These are phyloP conservation scores for Anas capensis DNA, from an alignment of 2,797 vertebrate genomes.

Conservation along the genomic window DNA sequence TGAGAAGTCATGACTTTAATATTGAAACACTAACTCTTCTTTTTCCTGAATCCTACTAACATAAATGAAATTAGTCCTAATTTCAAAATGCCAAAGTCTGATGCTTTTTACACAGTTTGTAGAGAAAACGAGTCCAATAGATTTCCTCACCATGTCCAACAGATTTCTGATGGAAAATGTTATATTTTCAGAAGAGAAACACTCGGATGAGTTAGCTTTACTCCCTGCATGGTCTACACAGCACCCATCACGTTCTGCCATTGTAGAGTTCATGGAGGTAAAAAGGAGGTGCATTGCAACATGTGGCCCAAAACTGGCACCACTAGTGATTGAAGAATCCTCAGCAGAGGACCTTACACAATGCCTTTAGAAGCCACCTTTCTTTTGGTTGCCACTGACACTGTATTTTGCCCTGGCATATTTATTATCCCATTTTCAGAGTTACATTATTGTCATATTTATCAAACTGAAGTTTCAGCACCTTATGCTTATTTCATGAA, in stretches of 20 bases:
- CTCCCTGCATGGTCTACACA: not conserved
- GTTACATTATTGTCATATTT: not conserved
- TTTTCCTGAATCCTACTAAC: not conserved
- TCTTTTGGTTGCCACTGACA: not conserved
- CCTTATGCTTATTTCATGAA: not conserved
- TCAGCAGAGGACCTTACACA: not conserved
- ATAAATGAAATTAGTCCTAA: not conserved
- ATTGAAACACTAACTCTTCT: not conserved
- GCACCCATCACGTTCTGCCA: rapidly evolving
- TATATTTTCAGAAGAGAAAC: not conserved
- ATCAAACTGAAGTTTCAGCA: not conserved
- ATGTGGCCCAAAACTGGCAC: not conserved
- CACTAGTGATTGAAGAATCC: not conserved
- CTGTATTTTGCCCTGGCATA: not conserved
- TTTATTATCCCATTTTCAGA: not conserved
- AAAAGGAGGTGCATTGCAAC: not conserved
- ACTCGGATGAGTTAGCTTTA: not conserved
- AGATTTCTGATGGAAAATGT: not conserved
- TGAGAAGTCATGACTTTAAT: not conserved
- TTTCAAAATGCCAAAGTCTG: constrained; percentile 3
- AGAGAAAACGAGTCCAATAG: not conserved
- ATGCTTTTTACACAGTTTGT: not conserved
- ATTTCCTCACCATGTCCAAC: not conserved
- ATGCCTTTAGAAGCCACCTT: not conserved
- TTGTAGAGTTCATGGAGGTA: not conserved